Evolutionary conservation across 2,797 vertebrate genomes (phyloP).

Genomic region (Sternarchorhynchus goeldii): DNA sequence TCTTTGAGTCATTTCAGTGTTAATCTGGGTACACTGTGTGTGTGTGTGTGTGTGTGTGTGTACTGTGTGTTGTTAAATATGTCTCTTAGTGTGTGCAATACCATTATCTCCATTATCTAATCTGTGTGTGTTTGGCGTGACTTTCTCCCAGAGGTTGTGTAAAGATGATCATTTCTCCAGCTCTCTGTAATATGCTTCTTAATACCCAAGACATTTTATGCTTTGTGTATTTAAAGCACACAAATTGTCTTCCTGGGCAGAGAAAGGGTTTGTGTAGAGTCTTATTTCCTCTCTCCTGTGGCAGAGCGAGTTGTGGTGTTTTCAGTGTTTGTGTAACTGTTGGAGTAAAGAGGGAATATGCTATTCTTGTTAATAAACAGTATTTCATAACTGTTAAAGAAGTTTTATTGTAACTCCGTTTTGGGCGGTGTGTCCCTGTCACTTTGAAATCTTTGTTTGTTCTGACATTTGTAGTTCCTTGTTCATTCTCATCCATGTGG

Average conservation of each 20-base stretch:
- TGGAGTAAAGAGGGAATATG: background rate
- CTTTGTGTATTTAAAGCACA: constrained; percentile 58
- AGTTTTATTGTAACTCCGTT: no score
- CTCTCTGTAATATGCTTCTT: constrained; percentile 43
- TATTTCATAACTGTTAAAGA: no score
- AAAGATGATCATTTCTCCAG: constrained; percentile 35
- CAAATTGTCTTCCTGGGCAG: constrained; percentile 47
- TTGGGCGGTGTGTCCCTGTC: no score
- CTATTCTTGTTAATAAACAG: no score
- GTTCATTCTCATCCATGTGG: background rate
- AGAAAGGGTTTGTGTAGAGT: constrained; percentile 49
- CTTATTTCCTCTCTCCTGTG: constrained; percentile 10
- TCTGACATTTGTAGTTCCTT: background rate
- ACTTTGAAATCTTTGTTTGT: background rate
- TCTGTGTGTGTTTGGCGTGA: background rate
- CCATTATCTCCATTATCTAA: background rate
- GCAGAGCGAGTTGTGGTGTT: background rate
- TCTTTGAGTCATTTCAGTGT: background rate
- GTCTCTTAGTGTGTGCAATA: background rate
- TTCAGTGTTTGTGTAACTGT: background rate
- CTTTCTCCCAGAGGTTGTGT: background rate
- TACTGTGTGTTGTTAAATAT: background rate
- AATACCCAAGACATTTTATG: constrained; percentile 46
- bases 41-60: constrained; percentile 2
- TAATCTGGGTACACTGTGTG: background rate